These are phyloP conservation scores for Pseudochaenichthys georgianus DNA, from an alignment of 2,797 vertebrate species.

Conservation along the genomic window DNA sequence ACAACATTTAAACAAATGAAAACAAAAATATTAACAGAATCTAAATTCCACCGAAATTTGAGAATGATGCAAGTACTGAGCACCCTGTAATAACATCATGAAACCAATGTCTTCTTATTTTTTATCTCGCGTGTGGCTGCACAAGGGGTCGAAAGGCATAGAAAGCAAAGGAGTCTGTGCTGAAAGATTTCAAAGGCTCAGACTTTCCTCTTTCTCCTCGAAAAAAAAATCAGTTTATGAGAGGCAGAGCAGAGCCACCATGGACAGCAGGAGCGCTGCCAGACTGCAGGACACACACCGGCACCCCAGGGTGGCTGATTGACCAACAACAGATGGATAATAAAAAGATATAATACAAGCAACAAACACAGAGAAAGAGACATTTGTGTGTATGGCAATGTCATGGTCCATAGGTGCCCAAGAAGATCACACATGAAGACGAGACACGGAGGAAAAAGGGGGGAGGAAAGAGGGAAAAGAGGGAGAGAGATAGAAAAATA, in stretches of 20 bases:
- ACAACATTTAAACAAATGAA: constrained; percentile 66
- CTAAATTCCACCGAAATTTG: constrained; percentile 59
- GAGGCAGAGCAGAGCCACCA: constrained; percentile 92
- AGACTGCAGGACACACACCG: constrained; percentile 89
- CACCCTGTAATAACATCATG: constrained; percentile 82
- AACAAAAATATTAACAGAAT: constrained; percentile 65
- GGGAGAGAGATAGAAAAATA: constrained; percentile 92
- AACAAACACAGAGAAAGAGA: constrained; percentile 50
- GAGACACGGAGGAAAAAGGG: constrained; percentile 73
- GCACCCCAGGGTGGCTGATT: constrained; percentile 92
- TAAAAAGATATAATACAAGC: constrained; percentile 28
- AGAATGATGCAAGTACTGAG: constrained; percentile 78
- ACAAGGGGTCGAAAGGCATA: constrained; percentile 85
- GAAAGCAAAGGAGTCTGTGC: constrained; percentile 76
- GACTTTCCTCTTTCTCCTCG: constrained; percentile 73
- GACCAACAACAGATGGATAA: constrained; percentile 21
- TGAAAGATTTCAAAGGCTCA: constrained; percentile 81
- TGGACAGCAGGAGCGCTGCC: constrained; percentile 91
- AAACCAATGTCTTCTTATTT: constrained; percentile 67
- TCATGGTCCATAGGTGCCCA: constrained; percentile 91
- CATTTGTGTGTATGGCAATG: constrained; percentile 79
- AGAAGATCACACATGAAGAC: constrained; percentile 89
- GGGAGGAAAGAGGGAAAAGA: constrained; percentile 81
- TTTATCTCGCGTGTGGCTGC: constrained; percentile 80
- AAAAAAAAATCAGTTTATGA: constrained; percentile 88